Conservation (phyloP, 2,113 vertebrate species). For the Tachycineta bicolor region DNA sequence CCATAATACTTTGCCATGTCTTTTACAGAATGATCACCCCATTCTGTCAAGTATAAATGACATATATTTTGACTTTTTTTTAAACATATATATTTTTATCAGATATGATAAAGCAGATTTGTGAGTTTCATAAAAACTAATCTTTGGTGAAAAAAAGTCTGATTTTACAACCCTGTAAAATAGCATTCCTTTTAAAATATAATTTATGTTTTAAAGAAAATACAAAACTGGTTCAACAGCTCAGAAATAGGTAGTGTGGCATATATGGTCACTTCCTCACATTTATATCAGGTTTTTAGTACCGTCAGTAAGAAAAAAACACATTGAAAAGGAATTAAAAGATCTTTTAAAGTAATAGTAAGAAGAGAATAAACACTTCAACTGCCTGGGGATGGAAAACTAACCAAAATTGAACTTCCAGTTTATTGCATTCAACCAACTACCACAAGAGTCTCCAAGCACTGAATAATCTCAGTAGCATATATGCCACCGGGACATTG, state of each 20-base stretch:
- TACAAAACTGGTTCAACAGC: neutral
- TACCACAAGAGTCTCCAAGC: constrained; percentile 35
- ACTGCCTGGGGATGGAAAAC: neutral
- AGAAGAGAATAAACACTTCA: constrained; percentile 9
- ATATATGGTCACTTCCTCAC: neutral
- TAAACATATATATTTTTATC: neutral
- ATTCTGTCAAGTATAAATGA: neutral
- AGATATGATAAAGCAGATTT: neutral
- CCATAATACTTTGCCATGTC: neutral
- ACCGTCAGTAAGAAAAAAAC: neutral
- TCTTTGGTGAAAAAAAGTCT: neutral
- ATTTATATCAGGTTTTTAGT: neutral
- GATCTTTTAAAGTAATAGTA: neutral
- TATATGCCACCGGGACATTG: constrained; percentile 2
- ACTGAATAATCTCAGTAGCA: neutral
- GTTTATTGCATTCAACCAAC: constrained; percentile 9
- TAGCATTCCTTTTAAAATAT: neutral
- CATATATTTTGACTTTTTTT: neutral
- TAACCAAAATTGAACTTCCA: constrained; percentile 31
- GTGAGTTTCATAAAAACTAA: neutral
- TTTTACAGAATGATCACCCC: neutral
- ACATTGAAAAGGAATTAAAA: neutral
- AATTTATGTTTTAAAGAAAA: neutral
- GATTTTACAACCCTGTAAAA: neutral
- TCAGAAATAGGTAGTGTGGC: neutral